phyloP scores from a whole-genome alignment of 2,113 vertebrate species.

The Scolopax mira region DNA sequence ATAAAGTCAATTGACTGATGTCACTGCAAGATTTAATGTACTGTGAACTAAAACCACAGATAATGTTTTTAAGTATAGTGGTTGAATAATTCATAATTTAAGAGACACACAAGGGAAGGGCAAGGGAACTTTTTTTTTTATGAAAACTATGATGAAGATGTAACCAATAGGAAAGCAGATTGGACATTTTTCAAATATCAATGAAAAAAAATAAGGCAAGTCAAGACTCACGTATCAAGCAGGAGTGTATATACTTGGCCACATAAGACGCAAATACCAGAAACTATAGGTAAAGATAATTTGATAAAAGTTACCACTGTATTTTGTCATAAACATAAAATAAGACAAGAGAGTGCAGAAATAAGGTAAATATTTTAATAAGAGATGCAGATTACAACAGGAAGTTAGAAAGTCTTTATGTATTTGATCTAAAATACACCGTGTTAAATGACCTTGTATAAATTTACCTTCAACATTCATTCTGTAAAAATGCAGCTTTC shows the following conservation, averaged over 20 bases:
- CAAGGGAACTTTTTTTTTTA: not conserved
- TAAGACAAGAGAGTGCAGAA: not conserved
- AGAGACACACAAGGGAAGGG: not conserved
- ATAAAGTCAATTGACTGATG: not conserved
- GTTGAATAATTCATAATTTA: constrained; percentile 8
- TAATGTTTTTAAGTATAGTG: not conserved
- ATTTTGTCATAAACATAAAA: not conserved
- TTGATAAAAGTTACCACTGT: not conserved
- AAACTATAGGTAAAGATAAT: not conserved
- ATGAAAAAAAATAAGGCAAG: rapidly evolving
- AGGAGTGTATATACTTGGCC: not conserved
- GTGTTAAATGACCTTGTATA: not conserved
- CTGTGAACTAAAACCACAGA: not conserved
- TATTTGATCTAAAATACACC: not conserved
- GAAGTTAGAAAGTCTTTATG: not conserved
- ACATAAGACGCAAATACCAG: not conserved
- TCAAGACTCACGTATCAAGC: not conserved
- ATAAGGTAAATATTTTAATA: not conserved
- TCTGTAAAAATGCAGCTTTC: not conserved
- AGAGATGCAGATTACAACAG: not conserved
- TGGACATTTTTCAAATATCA: not conserved
- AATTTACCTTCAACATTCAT: not conserved
- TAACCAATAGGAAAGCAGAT: not conserved
- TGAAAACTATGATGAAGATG: not conserved
- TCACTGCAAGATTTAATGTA: not conserved